Evolutionary conservation across 2,888 invertebrate species (phyloP), one percentile per base, ranked within the genome.

Genomic region (Orthosia incerta): DNA sequence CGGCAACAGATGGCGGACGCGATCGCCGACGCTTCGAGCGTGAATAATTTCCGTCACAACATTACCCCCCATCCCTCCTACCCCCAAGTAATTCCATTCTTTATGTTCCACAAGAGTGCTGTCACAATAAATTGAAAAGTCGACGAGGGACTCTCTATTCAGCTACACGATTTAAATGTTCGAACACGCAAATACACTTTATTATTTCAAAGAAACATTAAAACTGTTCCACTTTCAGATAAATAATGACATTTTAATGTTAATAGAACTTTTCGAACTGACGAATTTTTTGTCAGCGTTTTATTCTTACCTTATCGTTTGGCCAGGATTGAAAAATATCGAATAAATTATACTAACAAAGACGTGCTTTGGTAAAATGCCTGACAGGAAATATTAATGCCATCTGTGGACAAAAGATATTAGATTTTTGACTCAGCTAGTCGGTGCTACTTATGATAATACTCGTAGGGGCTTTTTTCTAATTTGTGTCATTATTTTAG

Each of bases 1-100:
- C 81, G 88, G 90, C 87, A 89, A 90, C 93, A 93, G 93, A 92
- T 93, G 93, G 91, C 81, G 86, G 80, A 85, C 87, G 85, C 89
- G 89, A 92, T 92, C 89, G 90, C 88, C 85, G 82, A 82, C 85
- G 86, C 84, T 87, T 85, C 77, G 85, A 83, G 88, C 88, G 90
- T 90, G 90, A 93, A 92, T 93, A 92, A 93, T 92, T 91, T 92
- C 89, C 90, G 89, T 90, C 90, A 91, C 89, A 92, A 91, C 89
- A 91, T 91, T 88, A 80, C 86, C 79, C 80, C 78, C 76, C 83
- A 79, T 79, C 68, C 83, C 74, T 87, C 88, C 67, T 80, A 60
- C 75, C 76, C 66, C 85, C 79, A 89, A 91, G 90, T 90, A 90
- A 90, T 91, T 89, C 75, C 82, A 89, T 90, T 89, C 86, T 87